Percentiles rank a stretch among this genome's conserved stretches.
phyloP scores from a whole-genome alignment of 2,888 invertebrate species.

The Leptura quadrifasciata region DNA sequence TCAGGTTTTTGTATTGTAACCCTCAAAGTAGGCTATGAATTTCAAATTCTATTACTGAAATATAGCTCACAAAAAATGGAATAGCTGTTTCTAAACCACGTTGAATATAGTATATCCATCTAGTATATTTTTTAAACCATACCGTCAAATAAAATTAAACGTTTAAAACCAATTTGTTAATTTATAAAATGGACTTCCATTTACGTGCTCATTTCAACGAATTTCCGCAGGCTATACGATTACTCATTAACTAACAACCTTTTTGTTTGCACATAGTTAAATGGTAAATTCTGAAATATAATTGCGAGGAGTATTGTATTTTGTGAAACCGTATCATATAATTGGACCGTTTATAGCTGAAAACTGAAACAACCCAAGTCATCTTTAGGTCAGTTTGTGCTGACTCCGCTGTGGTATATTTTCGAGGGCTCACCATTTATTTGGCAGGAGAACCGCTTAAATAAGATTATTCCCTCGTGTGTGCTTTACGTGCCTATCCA shows the following conservation, averaged over 20 bases:
- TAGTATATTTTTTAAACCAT: no score
- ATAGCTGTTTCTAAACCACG: no score
- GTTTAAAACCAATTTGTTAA: not conserved
- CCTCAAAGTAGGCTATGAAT: no score
- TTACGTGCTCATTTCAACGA: not conserved
- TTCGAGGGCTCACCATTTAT: slow-evolving; percentile 46
- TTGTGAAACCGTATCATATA: slow-evolving; percentile 4
- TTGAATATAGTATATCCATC: no score
- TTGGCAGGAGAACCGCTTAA: slow-evolving; percentile 49
- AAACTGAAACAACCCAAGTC: slow-evolving; percentile 38
- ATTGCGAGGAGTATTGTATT: not conserved
- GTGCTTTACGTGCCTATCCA: slow-evolving; percentile 52
- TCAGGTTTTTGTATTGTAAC: no score
- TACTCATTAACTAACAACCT: not conserved
- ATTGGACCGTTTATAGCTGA: slow-evolving; percentile 23
- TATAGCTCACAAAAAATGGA: no score
- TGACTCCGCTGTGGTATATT: slow-evolving; percentile 46
- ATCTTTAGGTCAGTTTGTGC: slow-evolving; percentile 45
- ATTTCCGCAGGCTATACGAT: not conserved
- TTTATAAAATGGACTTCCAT: not conserved
- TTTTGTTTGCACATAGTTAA: not conserved
- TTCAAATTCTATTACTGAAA: no score
- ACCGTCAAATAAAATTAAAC: not conserved
- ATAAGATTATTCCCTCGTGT: slow-evolving; percentile 51
- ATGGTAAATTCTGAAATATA: slow-evolving; percentile 5